Base-by-base conservation (phyloP, 2,113 vertebrate species). In the Myotis davidii region DNA sequence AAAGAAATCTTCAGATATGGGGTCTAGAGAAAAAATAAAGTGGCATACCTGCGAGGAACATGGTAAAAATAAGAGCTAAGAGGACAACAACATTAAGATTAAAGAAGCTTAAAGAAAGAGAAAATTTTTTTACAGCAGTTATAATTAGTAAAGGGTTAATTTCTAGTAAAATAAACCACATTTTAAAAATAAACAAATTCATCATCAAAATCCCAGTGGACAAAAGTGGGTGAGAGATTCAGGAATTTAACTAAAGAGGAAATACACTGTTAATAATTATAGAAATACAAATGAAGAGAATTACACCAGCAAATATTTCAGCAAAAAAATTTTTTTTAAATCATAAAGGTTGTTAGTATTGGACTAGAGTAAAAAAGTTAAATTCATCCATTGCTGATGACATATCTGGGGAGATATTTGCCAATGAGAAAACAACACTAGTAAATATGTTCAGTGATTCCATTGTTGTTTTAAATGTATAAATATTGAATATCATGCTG, bases 191-290 rank as follows among this genome's bases (percentile, higher is more conserved):
- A 52, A 52, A 73, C 52, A 86, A 85, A 20, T 25, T 39, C 25
- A 69, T 25, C 23, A 67, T 52, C 48, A 86, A 86, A 81, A 48
- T 17, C 27, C 37, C 11, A 82, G 8, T n/a, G 45, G 6, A 48
- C 74, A 91, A 91, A 67, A 34, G 3, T n/a, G 29, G 65, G 56
- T 48, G 54, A 74, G 21, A 54, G 12, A 34, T 45, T 82, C 17
- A 81, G 50, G 87, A 82, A 94, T 70, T 70, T 94, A 81, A 42
- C 39, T 32, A 42, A 79, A 86, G 52, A 86, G 1, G 34, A 86
- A 67, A 73, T 32, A 56, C 0, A 56, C 27, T 73, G 29, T 9
- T 79, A 81, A 79, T 72, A 70, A 76, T 59, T 59, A 86, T 86
- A 72, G 16, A 94, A 45, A 82, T 56, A 74, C 29, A 81, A 94